Conservation (phyloP, 2,888 invertebrate species). For the Clunio marinus region DNA sequence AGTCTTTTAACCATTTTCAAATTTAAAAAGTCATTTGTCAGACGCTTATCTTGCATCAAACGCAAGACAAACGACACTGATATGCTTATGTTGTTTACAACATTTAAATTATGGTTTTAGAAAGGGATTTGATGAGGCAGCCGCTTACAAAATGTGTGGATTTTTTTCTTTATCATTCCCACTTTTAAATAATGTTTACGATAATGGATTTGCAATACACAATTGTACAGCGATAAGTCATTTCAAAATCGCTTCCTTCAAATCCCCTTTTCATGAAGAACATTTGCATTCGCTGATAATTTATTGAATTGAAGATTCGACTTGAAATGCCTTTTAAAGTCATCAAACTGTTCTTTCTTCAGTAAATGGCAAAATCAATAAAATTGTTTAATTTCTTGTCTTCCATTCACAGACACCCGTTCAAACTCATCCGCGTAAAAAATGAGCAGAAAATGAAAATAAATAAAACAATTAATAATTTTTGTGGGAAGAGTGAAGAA, state of each 20-base stretch:
- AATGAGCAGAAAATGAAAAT: not conserved
- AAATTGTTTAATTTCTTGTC: not conserved
- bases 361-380: conserved; percentile 16
- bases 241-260: not conserved
- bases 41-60: conserved; percentile 19
- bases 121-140: conserved; percentile 15
- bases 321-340: not conserved
- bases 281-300: not conserved
- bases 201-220: conserved; percentile 23
- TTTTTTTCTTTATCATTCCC: not conserved
- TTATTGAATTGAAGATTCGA: not conserved
- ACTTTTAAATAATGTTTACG: not conserved
- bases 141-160: not conserved
- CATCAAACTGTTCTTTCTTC: not conserved
- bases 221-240: not conserved
- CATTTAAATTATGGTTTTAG: conserved; percentile 27
- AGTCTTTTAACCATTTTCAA: conserved; percentile 17
- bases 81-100: conserved; percentile 21
- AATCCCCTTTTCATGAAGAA: not conserved
- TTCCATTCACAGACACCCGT: not conserved
- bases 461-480: conserved; percentile 26
- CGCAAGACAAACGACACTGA: conserved; percentile 4
- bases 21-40: conserved; percentile 38
- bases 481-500: not conserved
- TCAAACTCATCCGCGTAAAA: not conserved